These are phyloP conservation scores for Ahaetulla prasina DNA, from an alignment of 2,113 vertebrate species.

Conservation along the genomic window DNA sequence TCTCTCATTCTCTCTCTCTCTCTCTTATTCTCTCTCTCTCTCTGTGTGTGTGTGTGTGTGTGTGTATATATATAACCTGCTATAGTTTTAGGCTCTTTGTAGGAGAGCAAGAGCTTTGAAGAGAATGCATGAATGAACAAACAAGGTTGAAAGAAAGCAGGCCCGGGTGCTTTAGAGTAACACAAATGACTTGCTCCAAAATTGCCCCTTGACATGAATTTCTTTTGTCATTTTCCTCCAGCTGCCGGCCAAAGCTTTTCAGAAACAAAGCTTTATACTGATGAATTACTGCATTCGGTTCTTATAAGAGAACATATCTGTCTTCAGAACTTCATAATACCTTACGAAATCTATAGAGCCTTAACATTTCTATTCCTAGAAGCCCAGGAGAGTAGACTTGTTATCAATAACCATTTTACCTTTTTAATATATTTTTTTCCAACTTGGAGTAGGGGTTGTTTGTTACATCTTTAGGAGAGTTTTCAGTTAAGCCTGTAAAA, in stretches of 20 bases:
- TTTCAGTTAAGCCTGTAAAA: conserved; percentile 40
- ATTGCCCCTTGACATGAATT: conserved; percentile 19
- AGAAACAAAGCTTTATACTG: conserved; percentile 42
- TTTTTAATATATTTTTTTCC: conserved; percentile 44
- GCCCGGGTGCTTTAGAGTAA: conserved; percentile 36
- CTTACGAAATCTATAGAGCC: conserved; percentile 39
- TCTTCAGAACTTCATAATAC: conserved; percentile 52
- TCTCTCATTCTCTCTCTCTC: conserved; percentile 20
- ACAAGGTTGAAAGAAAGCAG: conserved; percentile 36
- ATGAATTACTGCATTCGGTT: conserved; percentile 49
- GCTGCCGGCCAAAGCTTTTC: conserved; percentile 6
- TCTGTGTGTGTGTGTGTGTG: no score
- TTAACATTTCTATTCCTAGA: conserved; percentile 48
- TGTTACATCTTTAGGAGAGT: conserved; percentile 37
- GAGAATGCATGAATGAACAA: conserved; percentile 59
- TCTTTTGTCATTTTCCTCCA: conserved; percentile 44
- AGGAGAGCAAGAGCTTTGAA: conserved; percentile 52
- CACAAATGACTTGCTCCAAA: conserved; percentile 47
- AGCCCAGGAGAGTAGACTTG: conserved; percentile 31
- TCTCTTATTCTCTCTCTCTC: conserved; percentile 12
- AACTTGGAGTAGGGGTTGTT: conserved; percentile 23
- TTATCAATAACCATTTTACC: conserved; percentile 48
- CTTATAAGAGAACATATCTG: conserved; percentile 40
- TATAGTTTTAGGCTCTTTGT: conserved; percentile 46
- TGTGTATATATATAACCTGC: conserved; percentile 33